These are phyloP conservation scores for Drosophila lacertosa DNA, from an alignment of 1,140 invertebrate species.

Conservation along the genomic window DNA sequence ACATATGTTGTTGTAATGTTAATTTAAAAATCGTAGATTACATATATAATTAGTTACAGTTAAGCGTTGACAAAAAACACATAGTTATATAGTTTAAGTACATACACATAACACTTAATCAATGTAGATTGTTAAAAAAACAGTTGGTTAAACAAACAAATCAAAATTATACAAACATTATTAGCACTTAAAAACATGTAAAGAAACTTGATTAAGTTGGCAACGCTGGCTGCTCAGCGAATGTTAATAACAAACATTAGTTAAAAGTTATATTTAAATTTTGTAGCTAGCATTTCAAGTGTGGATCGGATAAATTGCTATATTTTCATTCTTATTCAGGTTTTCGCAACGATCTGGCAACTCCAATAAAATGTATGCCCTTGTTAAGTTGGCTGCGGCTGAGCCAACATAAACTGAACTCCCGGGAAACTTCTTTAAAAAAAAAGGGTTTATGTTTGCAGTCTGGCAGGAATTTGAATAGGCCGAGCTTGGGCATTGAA, in stretches of 20 bases:
- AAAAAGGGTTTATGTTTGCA: accelerated
- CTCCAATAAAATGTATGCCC: background rate
- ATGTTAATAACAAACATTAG: constrained; percentile 3
- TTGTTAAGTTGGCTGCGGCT: constrained; percentile 1
- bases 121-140: constrained; percentile 43
- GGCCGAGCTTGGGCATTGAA: constrained; percentile 52
- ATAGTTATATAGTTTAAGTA: constrained; percentile 29
- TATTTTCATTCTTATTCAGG: no score
- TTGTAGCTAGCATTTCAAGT: constrained; percentile 53
- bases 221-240: constrained; percentile 1
- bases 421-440: background rate
- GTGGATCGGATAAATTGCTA: no score
- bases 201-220: constrained; percentile 5
- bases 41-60: constrained; percentile 66
- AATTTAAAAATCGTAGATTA: constrained; percentile 33
- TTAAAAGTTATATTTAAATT: background rate
- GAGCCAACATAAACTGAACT: background rate
- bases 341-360: background rate
- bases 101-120: constrained; percentile 58
- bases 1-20: constrained; percentile 48
- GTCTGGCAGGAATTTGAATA: background rate
- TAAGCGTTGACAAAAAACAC: constrained; percentile 30
- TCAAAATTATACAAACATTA: constrained; percentile 16
- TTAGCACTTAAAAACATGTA: constrained; percentile 12
- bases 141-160: constrained; percentile 40